A percentile compares a stretch with the other conserved stretches of the same genome.
Conservation (phyloP, 2,113 vertebrate species). For the Beaufortia kweichowensis region DNA sequence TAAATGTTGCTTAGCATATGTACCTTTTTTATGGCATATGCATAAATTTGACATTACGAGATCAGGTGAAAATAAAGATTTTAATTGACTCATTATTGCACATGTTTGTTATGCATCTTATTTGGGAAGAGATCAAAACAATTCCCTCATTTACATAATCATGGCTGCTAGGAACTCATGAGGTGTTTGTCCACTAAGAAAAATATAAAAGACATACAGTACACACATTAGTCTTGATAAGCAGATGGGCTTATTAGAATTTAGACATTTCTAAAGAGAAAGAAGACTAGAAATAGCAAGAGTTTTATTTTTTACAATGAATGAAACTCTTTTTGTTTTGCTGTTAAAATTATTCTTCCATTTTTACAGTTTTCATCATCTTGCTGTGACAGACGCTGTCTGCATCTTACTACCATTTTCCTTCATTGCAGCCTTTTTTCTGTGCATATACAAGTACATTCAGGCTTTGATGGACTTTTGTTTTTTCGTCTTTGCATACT, state of each 20-base stretch:
- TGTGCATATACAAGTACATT: not conserved
- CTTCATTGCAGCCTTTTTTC: slow-evolving; percentile 2
- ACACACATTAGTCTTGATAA: not conserved
- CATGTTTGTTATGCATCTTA: no score
- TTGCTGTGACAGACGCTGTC: not conserved
- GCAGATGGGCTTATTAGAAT: no score
- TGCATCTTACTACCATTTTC: slow-evolving; percentile 27
- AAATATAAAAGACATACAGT: not conserved
- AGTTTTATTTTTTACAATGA: slow-evolving; percentile 11
- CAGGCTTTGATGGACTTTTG: not conserved
- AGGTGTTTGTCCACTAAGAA: not conserved
- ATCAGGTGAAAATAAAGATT: no score
- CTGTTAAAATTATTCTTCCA: slow-evolving; percentile 5
- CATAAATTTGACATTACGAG: no score
- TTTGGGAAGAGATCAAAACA: no score
- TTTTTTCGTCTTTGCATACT: not conserved
- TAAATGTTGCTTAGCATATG: no score
- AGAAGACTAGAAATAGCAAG: no score
- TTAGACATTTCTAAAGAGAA: no score
- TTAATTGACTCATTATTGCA: no score
- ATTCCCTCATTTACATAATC: not conserved
- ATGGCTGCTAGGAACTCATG: not conserved
- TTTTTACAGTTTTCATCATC: not conserved
- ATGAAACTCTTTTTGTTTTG: slow-evolving; percentile 14
- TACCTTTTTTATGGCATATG: no score